Conservation (phyloP, 2,113 vertebrate genomes). For the Periophthalmus modestus region DNA sequence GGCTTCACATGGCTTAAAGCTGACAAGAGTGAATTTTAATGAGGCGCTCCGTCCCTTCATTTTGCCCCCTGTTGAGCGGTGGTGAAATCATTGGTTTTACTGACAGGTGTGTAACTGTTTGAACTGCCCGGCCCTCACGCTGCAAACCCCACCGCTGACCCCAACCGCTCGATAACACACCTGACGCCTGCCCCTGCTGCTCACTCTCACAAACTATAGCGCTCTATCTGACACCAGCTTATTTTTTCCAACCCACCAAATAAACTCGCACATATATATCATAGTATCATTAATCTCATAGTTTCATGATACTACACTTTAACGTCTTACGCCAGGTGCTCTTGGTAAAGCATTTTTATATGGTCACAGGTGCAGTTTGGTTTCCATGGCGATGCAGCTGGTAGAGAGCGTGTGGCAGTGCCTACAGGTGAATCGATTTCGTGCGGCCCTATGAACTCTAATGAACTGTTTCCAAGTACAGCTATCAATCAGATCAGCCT, state of each 20-base stretch:
- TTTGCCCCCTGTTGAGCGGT: neutral
- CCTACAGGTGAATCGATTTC: slow-evolving; percentile 9
- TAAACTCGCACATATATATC: neutral
- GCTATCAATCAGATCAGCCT: slow-evolving; percentile 4
- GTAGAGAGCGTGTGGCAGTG: neutral
- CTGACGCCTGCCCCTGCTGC: slow-evolving; percentile 1
- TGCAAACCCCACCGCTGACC: neutral
- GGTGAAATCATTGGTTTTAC: neutral
- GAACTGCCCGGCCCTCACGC: slow-evolving; percentile 16
- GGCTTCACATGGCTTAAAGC: no score
- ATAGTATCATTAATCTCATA: neutral
- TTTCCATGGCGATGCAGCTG: neutral
- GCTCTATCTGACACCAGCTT: neutral
- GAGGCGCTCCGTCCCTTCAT: neutral
- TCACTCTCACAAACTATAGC: neutral
- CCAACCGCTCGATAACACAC: neutral
- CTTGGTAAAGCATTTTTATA: neutral
- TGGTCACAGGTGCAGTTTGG: neutral
- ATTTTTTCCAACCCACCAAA: neutral
- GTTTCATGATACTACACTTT: no score
- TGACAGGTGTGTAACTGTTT: neutral
- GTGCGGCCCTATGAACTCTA: neutral
- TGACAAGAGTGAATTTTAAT: no score
- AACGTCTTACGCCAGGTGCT: neutral
- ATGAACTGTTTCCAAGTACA: neutral